Conservation (phyloP, 1,140 invertebrate species). For the Polypedilum vanderplanki region DNA sequence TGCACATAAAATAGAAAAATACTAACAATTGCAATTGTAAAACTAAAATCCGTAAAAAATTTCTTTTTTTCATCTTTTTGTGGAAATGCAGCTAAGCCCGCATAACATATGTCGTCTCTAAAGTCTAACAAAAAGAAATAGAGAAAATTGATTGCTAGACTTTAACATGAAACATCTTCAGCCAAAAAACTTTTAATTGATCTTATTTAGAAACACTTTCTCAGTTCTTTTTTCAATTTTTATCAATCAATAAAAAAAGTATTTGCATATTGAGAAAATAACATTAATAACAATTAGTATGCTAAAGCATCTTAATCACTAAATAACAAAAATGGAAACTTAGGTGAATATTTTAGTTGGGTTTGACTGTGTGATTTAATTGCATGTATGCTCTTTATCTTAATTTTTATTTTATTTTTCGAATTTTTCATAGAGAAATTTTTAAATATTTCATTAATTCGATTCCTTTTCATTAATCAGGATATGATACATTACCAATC, state of each 20-base stretch:
- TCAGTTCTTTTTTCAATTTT: background rate
- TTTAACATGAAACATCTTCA: background rate
- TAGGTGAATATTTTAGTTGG: background rate
- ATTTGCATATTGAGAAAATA: background rate
- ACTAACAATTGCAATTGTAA: constrained; percentile 22
- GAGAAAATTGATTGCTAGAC: constrained; percentile 10
- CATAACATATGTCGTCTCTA: constrained; percentile 36
- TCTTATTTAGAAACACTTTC: background rate
- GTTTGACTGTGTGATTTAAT: background rate
- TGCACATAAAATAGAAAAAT: background rate
- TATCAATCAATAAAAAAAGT: background rate
- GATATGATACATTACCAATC: constrained; percentile 95
- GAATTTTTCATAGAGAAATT: background rate
- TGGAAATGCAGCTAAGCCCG: constrained; percentile 34
- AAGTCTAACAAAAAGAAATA: constrained; percentile 31
- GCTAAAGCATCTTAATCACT: constrained; percentile 6
- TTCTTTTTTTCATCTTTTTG: background rate
- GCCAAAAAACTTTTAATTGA: constrained; percentile 7
- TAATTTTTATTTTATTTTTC: background rate
- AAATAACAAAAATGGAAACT: background rate
- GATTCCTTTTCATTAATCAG: constrained; percentile 46
- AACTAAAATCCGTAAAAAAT: constrained; percentile 29
- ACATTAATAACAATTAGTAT: background rate
- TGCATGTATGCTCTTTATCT: background rate
- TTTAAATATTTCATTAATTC: background rate